phyloP scores from a whole-genome alignment of 2,888 invertebrate genomes.

The Gerris lacustris region DNA sequence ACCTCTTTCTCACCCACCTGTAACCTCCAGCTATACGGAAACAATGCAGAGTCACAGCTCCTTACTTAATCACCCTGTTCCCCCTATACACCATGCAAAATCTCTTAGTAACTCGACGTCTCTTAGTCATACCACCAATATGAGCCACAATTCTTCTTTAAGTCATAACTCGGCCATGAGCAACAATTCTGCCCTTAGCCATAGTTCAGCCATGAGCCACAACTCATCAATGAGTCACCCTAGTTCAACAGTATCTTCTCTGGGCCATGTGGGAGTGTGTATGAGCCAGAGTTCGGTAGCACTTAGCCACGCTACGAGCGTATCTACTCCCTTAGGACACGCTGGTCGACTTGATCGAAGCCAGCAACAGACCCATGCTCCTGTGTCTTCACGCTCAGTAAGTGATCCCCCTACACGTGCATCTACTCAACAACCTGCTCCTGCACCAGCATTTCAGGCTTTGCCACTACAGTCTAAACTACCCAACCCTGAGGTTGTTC shows the following conservation, averaged over 20 bases:
- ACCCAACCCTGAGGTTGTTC: conserved; percentile 17
- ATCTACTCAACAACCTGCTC: background rate
- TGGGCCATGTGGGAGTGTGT: background rate
- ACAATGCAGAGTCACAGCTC: conserved; percentile 19
- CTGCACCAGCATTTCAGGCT: conserved; percentile 36
- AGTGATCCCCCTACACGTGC: conserved; percentile 30
- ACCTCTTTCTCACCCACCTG: conserved; percentile 11
- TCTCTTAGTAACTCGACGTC: background rate
- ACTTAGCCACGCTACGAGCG: conserved; percentile 20
- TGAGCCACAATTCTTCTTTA: background rate
- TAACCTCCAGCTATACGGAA: conserved; percentile 17
- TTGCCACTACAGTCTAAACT: conserved; percentile 37
- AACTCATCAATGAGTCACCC: too few species aligned
- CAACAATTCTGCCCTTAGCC: background rate
- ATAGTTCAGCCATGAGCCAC: too few species aligned
- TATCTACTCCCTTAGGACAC: conserved; percentile 21
- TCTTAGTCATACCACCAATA: background rate
- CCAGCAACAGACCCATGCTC: conserved; percentile 13
- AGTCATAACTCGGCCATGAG: too few species aligned
- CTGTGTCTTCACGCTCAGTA: conserved; percentile 4
- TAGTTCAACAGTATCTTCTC: too few species aligned
- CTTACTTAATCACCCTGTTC: conserved; percentile 5
- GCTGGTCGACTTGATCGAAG: conserved; percentile 23
- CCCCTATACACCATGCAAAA: conserved; percentile 12
- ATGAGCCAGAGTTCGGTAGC: background rate